Evolutionary conservation across 2,797 vertebrate species (phyloP).

Genomic region (Lateolabrax maculatus): DNA sequence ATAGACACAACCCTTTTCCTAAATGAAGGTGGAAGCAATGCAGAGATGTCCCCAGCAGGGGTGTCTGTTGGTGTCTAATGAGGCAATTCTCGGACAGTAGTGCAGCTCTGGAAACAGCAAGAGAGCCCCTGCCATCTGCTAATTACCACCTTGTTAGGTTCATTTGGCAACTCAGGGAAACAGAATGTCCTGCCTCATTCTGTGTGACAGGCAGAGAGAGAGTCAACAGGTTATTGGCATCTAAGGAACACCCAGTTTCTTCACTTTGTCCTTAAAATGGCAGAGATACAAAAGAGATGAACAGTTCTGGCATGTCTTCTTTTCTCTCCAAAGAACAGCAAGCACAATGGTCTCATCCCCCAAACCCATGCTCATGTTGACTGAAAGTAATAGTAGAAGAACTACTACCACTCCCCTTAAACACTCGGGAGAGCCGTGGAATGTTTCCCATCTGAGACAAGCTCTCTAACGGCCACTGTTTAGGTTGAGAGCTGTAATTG

Average conservation of each 20-base stretch:
- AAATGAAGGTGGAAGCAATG: constrained; percentile 65
- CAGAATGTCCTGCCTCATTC: constrained; percentile 32
- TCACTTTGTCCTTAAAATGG: constrained; percentile 19
- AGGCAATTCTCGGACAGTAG: constrained; percentile 72
- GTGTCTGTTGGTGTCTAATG: constrained; percentile 77
- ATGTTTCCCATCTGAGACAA: constrained; percentile 3
- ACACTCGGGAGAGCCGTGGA: background rate
- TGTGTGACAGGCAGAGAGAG: constrained; percentile 42
- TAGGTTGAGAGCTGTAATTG: constrained; percentile 46
- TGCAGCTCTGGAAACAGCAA: constrained; percentile 39
- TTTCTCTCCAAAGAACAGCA: constrained; percentile 11
- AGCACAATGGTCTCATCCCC: background rate
- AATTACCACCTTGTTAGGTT: constrained; percentile 79
- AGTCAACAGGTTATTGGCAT: constrained; percentile 41
- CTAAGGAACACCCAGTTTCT: background rate
- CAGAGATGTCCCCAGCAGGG: constrained; percentile 73
- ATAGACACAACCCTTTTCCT: constrained; percentile 39
- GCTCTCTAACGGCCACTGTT: constrained; percentile 4
- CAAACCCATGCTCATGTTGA: background rate
- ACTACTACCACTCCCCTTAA: background rate
- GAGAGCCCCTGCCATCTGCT: constrained; percentile 62
- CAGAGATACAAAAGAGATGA: constrained; percentile 12
- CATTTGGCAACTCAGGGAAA: constrained; percentile 62
- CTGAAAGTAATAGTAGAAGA: background rate
- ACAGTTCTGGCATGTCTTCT: constrained; percentile 3